Percentiles rank a stretch among this genome's conserved stretches.
Conservation (phyloP, 2,113 vertebrate species). For the Grus americana region DNA sequence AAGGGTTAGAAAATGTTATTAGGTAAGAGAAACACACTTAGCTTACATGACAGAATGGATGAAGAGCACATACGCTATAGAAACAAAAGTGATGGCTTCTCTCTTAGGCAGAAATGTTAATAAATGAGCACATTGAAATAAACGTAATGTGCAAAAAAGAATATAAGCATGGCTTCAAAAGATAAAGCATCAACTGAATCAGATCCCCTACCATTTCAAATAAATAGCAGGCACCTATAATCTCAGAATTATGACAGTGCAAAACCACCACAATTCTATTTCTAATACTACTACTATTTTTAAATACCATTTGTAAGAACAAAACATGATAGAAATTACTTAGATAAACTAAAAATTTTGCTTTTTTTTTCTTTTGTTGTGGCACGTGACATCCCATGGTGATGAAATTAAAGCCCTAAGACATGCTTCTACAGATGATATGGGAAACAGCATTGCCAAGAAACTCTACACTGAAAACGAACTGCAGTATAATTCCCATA, state of each 20-base stretch:
- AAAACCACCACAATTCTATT: neutral
- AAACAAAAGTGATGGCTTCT: neutral
- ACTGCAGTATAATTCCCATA: neutral
- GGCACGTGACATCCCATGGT: neutral
- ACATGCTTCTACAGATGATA: neutral
- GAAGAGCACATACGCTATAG: neutral
- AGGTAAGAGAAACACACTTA: neutral
- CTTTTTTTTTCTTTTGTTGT: accelerated
- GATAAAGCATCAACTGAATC: neutral
- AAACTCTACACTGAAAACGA: neutral
- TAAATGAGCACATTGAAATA: neutral
- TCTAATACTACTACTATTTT: neutral
- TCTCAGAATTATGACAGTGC: neutral
- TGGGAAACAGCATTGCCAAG: neutral
- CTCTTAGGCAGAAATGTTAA: neutral
- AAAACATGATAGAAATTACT: neutral
- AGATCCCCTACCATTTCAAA: neutral
- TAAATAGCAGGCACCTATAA: neutral
- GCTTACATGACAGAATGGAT: neutral
- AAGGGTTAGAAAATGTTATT: neutral
- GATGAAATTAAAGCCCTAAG: neutral
- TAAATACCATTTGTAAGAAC: neutral
- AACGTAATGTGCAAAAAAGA: neutral
- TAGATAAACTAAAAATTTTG: neutral
- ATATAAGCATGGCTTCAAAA: neutral